phyloP scores from a whole-genome alignment of 2,888 invertebrate species.

The Oscheius sp. region DNA sequence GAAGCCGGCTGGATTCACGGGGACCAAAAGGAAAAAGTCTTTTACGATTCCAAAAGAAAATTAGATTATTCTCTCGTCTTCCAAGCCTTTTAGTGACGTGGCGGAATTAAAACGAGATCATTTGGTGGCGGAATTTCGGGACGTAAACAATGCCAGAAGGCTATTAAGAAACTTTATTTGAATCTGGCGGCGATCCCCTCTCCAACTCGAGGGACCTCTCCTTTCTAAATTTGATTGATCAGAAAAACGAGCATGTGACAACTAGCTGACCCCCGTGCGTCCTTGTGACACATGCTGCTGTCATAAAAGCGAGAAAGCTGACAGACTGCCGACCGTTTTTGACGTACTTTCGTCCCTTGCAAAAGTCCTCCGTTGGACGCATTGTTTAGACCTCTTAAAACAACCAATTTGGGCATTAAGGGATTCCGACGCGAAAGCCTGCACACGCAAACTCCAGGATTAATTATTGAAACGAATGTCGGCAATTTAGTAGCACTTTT shows the following conservation, averaged over 20 bases:
- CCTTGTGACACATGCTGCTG: conserved; percentile 1
- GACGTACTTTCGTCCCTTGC: not conserved
- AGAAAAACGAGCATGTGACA: not conserved
- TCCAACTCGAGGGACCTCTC: no score
- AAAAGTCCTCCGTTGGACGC: not conserved
- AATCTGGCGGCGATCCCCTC: not conserved
- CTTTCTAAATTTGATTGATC: no score
- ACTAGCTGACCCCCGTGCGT: conserved; percentile 3
- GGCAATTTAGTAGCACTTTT: no score
- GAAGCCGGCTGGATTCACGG: no score
- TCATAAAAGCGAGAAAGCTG: not conserved
- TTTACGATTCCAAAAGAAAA: no score
- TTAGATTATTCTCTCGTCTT: no score
- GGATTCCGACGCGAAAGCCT: not conserved
- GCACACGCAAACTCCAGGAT: not conserved
- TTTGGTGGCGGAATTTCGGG: not conserved
- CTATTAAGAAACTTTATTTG: conserved; percentile 9
- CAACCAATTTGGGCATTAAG: not conserved
- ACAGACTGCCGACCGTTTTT: not conserved
- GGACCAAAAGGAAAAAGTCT: no score
- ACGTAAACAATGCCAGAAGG: conserved; percentile 2
- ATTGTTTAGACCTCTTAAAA: not conserved
- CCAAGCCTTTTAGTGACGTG: no score
- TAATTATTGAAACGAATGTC: no score
- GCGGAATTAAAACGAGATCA: conserved; percentile 5